phyloP scores from a whole-genome alignment of 2,888 invertebrate species.

The Dendrolimus houi region DNA sequence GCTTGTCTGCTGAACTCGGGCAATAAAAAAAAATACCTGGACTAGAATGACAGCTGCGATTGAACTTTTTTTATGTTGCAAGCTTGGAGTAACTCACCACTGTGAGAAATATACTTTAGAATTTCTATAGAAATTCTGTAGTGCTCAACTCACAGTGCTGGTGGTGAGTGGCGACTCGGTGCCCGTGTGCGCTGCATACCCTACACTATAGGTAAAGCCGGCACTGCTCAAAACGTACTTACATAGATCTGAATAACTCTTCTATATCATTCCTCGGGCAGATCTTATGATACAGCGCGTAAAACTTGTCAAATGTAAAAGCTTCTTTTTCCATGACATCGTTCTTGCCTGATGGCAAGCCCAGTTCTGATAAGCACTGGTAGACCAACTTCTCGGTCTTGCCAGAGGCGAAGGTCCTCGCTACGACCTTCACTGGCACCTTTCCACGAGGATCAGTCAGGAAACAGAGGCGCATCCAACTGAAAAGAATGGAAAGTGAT shows the following conservation, averaged over 20 bases:
- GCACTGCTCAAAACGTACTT: constrained; percentile 57
- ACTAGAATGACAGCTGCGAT: too few species aligned
- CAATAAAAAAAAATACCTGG: too few species aligned
- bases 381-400: constrained; percentile 99
- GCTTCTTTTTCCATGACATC: constrained; percentile 95
- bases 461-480: constrained; percentile 99
- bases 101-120: too few species aligned
- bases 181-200: too few species aligned
- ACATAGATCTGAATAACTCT: constrained; percentile 97
- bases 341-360: constrained; percentile 95
- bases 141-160: too few species aligned
- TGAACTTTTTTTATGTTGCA: too few species aligned
- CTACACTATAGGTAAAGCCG: too few species aligned
- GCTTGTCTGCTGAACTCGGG: too few species aligned
- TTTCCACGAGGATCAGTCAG: constrained; percentile 95
- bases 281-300: constrained; percentile 98
- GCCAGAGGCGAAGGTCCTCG: constrained; percentile 99
- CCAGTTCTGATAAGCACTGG: constrained; percentile 95
- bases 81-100: too few species aligned
- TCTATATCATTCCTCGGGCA: constrained; percentile 99
- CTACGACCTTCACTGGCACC: constrained; percentile 97
- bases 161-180: too few species aligned
- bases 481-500: constrained; percentile 63
- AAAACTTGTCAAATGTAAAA: constrained; percentile 99
- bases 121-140: too few species aligned